Conservation (phyloP, 2,113 vertebrate genomes). For the Echinops telfairi region DNA sequence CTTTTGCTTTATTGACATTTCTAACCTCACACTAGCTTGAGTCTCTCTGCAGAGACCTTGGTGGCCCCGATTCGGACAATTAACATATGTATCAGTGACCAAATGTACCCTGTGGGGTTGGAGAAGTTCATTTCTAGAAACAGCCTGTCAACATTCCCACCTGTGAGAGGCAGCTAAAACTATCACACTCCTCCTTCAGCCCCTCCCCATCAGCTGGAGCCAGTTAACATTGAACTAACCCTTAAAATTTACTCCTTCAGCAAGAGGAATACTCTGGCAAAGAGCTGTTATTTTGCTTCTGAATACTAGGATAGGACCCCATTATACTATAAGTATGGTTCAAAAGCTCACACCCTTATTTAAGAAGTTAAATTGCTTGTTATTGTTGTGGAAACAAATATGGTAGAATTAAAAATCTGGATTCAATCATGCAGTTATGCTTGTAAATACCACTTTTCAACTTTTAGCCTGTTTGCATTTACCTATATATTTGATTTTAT, state of each 20-base stretch:
- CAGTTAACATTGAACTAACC: background rate
- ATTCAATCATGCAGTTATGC: background rate
- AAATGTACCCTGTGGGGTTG: background rate
- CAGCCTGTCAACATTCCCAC: background rate
- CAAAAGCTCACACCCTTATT: background rate
- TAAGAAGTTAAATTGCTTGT: background rate
- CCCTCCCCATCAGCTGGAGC: background rate
- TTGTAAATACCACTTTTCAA: background rate
- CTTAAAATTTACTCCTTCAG: background rate
- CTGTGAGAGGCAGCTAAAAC: background rate
- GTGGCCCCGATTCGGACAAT: background rate
- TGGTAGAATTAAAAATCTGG: background rate
- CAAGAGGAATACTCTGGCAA: background rate
- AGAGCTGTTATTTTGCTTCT: background rate
- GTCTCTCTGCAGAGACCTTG: background rate
- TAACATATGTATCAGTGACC: background rate
- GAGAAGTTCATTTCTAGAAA: slow-evolving; percentile 28
- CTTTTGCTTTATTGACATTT: background rate
- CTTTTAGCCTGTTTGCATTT: background rate
- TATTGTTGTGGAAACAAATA: background rate
- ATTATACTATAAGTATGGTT: too few species aligned
- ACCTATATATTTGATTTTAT: slow-evolving; percentile 13
- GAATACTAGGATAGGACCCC: background rate
- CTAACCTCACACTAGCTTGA: background rate
- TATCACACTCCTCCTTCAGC: too few species aligned